Evolutionary conservation across 1,140 invertebrate genomes (phyloP).

Genomic region (Drosophila santomea): DNA sequence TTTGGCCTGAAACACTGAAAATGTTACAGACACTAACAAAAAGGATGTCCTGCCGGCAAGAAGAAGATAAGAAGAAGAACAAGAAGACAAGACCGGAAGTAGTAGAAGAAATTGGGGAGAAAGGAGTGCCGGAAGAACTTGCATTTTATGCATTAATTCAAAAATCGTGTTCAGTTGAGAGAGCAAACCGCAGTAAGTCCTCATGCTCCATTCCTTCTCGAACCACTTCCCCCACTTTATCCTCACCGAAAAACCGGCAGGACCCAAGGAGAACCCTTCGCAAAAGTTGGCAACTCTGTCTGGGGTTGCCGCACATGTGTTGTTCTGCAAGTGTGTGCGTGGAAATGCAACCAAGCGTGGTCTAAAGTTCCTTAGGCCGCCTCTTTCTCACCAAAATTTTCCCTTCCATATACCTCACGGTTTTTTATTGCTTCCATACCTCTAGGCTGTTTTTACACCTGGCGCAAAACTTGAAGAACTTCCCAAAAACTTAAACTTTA

Average conservation of each 20-base stretch:
- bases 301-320: conserved; percentile 9
- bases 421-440: not conserved
- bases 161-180: conserved; percentile 66
- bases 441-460: conserved; percentile 59
- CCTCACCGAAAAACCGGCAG: not conserved
- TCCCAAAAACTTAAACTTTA: conserved; percentile 38
- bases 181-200: conserved; percentile 46
- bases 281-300: conserved; percentile 43
- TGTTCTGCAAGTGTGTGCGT: conserved; percentile 1
- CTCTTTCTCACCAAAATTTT: not conserved
- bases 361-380: conserved; percentile 27
- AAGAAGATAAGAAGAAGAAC: not conserved
- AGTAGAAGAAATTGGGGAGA: conserved; percentile 13
- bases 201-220: conserved; percentile 15
- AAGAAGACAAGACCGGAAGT: conserved; percentile 9
- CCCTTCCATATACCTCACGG: not conserved
- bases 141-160: conserved; percentile 75
- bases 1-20: conserved; percentile 48
- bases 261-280: not conserved
- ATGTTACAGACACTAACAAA: conserved; percentile 13
- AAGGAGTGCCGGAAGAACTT: conserved; percentile 40
- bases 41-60: conserved; percentile 13
- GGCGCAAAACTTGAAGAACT: conserved; percentile 32
- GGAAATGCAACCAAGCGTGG: conserved; percentile 24
- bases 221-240: not conserved